Evolutionary conservation across 2,113 vertebrate species (phyloP).

Genomic region (Hiodon alosoides): DNA sequence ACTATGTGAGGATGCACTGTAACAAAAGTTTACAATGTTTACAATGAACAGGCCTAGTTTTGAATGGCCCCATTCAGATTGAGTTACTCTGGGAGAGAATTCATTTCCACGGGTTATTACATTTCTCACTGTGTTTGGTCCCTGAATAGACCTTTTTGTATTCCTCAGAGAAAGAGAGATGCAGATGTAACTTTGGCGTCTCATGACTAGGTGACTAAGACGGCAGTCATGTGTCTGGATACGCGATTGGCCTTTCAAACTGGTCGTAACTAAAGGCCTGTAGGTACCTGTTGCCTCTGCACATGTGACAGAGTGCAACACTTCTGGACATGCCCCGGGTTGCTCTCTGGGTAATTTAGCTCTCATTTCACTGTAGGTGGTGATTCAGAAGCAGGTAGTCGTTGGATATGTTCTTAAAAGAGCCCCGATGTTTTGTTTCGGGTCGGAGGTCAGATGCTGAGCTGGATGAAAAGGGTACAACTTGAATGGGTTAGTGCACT

Average conservation of each 20-base stretch:
- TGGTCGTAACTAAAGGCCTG: not conserved
- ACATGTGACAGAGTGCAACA: not conserved
- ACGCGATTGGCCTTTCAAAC: not conserved
- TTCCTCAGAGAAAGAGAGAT: not conserved
- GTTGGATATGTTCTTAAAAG: constrained; percentile 2
- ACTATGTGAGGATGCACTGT: constrained; percentile 11
- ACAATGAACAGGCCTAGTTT: constrained; percentile 4
- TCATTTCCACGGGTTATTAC: constrained; percentile 10
- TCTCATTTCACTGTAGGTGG: not conserved
- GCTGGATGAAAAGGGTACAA: not conserved
- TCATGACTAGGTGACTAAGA: constrained; percentile 6
- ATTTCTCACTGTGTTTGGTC: constrained; percentile 11
- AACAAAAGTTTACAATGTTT: constrained; percentile 7
- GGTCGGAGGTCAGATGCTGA: not conserved
- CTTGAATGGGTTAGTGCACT: constrained; percentile 15
- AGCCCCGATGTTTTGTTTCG: constrained; percentile 17
- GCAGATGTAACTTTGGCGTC: not conserved
- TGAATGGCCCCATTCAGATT: constrained; percentile 14
- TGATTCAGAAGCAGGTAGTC: not conserved
- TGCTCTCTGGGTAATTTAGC: not conserved
- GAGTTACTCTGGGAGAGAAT: constrained; percentile 8
- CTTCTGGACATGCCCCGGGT: not conserved
- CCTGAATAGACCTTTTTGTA: not conserved
- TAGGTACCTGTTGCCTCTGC: not conserved
- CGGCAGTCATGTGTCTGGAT: not conserved